Evolutionary conservation across 2,797 vertebrate genomes (phyloP).

Genomic region (Dendrocincla tyrannina): DNA sequence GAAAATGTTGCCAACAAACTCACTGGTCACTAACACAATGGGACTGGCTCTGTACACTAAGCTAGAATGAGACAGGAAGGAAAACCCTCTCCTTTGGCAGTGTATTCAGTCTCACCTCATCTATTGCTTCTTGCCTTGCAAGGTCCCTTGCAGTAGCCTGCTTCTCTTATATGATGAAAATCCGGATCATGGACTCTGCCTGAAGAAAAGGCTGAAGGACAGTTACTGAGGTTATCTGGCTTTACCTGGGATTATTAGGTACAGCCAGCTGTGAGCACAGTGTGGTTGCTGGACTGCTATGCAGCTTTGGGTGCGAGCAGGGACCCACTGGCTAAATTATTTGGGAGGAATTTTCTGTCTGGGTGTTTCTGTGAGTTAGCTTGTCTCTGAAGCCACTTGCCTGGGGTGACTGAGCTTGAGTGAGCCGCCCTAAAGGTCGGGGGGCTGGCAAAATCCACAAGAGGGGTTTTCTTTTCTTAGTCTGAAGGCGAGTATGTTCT

Average conservation of each 20-base stretch:
- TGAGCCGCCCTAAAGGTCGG: constrained; percentile 1
- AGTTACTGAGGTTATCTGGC: constrained; percentile 32
- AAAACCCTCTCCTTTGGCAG: constrained; percentile 21
- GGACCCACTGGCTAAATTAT: not conserved
- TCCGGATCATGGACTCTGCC: constrained; percentile 38
- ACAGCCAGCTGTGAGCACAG: not conserved
- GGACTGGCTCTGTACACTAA: not conserved
- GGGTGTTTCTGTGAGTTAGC: not conserved
- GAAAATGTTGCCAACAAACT: not conserved
- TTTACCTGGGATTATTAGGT: constrained; percentile 4
- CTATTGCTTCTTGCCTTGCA: not conserved
- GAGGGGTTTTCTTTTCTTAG: not conserved
- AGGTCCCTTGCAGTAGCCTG: constrained; percentile 16
- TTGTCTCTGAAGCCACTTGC: not conserved
- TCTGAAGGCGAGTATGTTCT: constrained; percentile 1
- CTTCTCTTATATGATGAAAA: constrained; percentile 45
- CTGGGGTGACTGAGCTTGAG: not conserved
- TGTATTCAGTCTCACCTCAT: not conserved
- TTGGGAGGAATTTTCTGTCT: not conserved
- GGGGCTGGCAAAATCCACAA: not conserved
- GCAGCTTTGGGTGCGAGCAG: not conserved
- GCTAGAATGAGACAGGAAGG: not conserved
- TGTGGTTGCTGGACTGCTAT: not conserved
- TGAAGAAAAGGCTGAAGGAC: not conserved
- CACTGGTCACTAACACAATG: not conserved